Conservation (phyloP, 1,140 invertebrate species). For the Drosophila sulfurigaster region DNA sequence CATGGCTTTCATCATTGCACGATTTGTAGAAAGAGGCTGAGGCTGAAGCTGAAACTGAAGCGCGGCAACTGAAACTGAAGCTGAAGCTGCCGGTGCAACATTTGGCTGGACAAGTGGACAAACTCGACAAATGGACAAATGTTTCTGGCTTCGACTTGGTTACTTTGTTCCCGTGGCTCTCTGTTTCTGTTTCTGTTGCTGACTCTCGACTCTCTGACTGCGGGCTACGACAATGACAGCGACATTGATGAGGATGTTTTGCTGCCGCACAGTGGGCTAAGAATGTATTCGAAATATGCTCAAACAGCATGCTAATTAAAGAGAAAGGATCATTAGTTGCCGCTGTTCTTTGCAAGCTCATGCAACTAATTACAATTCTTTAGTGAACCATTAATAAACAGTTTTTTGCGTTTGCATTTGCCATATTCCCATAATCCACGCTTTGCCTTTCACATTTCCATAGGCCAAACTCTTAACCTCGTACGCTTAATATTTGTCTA, state of each 20-base stretch:
- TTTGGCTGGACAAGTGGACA: constrained; percentile 43
- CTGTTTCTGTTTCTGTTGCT: constrained; percentile 40
- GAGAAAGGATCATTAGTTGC: constrained; percentile 8
- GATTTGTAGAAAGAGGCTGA: constrained; percentile 60
- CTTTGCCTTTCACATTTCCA: constrained; percentile 37
- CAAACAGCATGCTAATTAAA: constrained; percentile 3
- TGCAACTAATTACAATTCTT: constrained; percentile 32
- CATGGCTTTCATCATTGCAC: constrained; percentile 82
- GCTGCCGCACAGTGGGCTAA: constrained; percentile 57
- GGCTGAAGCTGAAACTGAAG: neutral
- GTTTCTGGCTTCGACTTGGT: constrained; percentile 19
- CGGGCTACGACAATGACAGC: constrained; percentile 41
- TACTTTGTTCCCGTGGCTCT: constrained; percentile 23
- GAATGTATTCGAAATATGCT: too few species aligned
- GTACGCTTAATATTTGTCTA: constrained; percentile 24
- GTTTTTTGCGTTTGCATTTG: constrained; percentile 14
- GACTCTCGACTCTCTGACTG: constrained; percentile 34
- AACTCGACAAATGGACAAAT: constrained; percentile 23
- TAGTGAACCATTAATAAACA: constrained; percentile 19
- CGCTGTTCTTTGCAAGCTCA: constrained; percentile 21
- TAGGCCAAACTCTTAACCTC: constrained; percentile 12
- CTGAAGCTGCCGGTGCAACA: neutral
- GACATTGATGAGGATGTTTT: constrained; percentile 80
- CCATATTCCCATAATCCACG: constrained; percentile 1
- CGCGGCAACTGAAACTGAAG: neutral